Base-by-base conservation (phyloP, 1,140 invertebrate species). In the Scaptomyza hsui region DNA sequence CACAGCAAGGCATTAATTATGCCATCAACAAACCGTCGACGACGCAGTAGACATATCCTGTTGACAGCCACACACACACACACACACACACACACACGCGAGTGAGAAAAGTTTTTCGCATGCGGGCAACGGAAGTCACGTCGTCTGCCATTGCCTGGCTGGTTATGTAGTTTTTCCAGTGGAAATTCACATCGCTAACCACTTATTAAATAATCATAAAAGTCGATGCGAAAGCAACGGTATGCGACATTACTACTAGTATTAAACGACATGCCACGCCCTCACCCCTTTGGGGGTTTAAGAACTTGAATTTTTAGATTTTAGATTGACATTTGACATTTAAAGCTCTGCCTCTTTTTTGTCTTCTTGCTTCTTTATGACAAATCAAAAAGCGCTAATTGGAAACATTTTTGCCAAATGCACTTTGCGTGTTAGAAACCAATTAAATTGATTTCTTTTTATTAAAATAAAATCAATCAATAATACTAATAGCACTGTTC, bases 1-100 rank as follows among this genome's bases (percentile, higher is more conserved):
- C 80, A 75, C 49, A 75, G 79, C 75, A 64, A 73, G 56, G 80
- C 81, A 85, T 85, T 85, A 86, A 86, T 86, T 85, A 85, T 85
- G 81, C 78, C 81, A 85, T 86, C 81, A 85, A 76, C 82, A 77
- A 86, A 64, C 67, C 62, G 80, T 62, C 80, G 60, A 60, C 60
- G 49, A 60, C 60, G 49, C 41, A 72, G 44, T 18, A 53, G 78
- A 85, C 82, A 86, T 81, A 86, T 85, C 81, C 82, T 85, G 81
- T 85, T 85, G 81, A 80, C 80, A 77, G 72, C 26, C 32, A 44
- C 49, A 51, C 24, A 55, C 12, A 32, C 39, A 39, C 15, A 52
- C 42, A 37, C 35, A 52, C 35, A 15, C 45, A 32, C 51, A 48
- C 39, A 26, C 55, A 44, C 37, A 65, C 39, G 7, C n/a, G 9